Percentiles rank a stretch among this genome's conserved stretches.
phyloP scores from a whole-genome alignment of 2,113 vertebrate genomes.

The Girardinichthys multiradiatus region DNA sequence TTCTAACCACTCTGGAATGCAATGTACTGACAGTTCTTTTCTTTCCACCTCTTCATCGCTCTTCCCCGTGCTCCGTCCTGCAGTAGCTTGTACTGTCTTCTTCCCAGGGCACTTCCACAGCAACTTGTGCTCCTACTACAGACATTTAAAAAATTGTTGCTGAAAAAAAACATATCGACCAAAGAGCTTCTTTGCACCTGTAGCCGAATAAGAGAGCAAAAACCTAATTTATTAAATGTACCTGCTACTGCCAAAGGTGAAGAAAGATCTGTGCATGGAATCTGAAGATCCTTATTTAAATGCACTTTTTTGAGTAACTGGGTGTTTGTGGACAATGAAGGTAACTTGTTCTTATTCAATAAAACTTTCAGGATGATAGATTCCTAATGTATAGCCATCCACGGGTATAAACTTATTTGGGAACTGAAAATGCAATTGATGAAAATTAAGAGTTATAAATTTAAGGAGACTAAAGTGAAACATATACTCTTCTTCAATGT shows the following conservation, averaged over 20 bases:
- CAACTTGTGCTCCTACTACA: slow-evolving; percentile 32
- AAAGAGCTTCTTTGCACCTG: background rate
- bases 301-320: background rate
- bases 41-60: slow-evolving; percentile 71
- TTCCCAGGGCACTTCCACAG: slow-evolving; percentile 57
- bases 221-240: background rate
- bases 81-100: slow-evolving; percentile 49
- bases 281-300: background rate
- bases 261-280: background rate
- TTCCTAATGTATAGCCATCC: background rate
- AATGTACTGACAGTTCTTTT: slow-evolving; percentile 89
- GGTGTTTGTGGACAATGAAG: background rate
- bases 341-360: background rate
- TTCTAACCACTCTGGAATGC: slow-evolving; percentile 96
- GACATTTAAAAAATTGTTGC: background rate
- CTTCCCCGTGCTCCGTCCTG: slow-evolving; percentile 62
- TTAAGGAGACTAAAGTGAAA: background rate
- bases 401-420: background rate
- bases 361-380: background rate
- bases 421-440: background rate
- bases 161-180: background rate
- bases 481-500: background rate
- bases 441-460: background rate
- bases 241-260: background rate
- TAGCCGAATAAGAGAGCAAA: background rate